Evolutionary conservation across 2,113 vertebrate genomes (phyloP).

Genomic region (Laticauda laticaudata): DNA sequence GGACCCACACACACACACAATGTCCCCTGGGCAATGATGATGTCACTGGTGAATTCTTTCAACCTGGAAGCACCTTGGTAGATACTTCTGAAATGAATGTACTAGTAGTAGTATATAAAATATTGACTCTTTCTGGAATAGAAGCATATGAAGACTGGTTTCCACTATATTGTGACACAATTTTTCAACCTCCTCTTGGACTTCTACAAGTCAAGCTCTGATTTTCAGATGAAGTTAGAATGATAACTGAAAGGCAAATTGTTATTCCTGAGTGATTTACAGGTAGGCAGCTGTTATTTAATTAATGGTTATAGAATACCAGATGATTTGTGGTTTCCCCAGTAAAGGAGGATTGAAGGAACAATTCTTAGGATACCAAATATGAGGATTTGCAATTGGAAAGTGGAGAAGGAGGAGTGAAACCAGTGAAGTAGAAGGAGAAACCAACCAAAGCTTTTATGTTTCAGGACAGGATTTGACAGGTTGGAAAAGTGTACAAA

Average conservation of each 20-base stretch:
- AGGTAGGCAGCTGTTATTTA: conserved; percentile 53
- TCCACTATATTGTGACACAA: not conserved
- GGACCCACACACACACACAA: not conserved
- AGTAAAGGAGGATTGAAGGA: conserved; percentile 20
- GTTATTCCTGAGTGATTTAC: conserved; percentile 40
- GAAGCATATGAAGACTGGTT: not conserved
- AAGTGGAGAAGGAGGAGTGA: conserved; percentile 24
- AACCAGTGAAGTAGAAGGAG: conserved; percentile 39
- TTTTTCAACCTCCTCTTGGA: not conserved
- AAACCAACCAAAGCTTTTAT: not conserved
- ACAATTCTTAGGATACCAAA: conserved; percentile 52
- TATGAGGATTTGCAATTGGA: conserved; percentile 49
- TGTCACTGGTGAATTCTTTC: not conserved
- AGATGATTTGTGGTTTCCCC: conserved; percentile 43
- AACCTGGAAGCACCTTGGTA: not conserved
- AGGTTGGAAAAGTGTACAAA: not conserved
- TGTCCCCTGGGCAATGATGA: not conserved
- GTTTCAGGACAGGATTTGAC: not conserved
- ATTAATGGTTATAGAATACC: conserved; percentile 52
- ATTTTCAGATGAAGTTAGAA: conserved; percentile 21
- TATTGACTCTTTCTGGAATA: not conserved
- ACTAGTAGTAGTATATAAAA: not conserved
- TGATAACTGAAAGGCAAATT: conserved; percentile 29
- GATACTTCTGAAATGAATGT: not conserved
- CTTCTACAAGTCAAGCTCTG: conserved; percentile 13